Percentiles rank a stretch among this genome's conserved stretches.
phyloP scores from a whole-genome alignment of 2,797 vertebrate genomes.

The Anisognathus igniventris region DNA sequence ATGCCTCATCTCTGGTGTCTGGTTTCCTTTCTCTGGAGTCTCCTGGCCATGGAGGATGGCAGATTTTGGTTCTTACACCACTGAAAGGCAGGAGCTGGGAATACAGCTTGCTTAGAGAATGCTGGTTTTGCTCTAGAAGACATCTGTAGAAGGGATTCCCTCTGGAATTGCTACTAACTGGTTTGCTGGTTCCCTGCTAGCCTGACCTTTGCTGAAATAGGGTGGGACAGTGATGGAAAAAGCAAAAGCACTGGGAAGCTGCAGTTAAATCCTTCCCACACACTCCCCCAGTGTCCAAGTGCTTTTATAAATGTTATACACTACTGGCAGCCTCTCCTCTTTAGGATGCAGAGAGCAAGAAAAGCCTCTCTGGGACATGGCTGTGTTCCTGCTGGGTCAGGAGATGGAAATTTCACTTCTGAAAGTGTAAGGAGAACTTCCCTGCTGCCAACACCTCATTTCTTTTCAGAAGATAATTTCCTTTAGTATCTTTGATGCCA shows the following conservation, averaged over 20 bases:
- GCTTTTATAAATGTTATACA: not conserved
- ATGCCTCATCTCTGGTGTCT: not conserved
- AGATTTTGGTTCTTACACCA: not conserved
- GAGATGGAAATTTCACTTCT: not conserved
- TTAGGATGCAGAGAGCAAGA: not conserved
- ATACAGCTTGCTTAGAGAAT: not conserved
- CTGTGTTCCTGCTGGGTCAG: not conserved
- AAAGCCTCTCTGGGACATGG: not conserved
- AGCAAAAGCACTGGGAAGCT: not conserved
- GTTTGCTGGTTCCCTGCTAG: not conserved
- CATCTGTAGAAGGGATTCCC: not conserved
- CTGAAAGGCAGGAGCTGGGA: not conserved
- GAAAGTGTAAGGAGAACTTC: not conserved
- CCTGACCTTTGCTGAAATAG: not conserved
- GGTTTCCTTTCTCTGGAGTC: not conserved
- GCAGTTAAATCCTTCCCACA: not conserved
- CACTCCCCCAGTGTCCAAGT: not conserved
- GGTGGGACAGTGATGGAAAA: not conserved
- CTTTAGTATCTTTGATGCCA: not conserved
- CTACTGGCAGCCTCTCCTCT: not conserved
- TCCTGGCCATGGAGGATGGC: not conserved
- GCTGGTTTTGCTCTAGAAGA: not conserved
- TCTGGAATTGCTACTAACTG: not conserved
- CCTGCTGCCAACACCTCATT: not conserved
- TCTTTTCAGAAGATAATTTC: not conserved